Evolutionary conservation across 2,888 invertebrate genomes (phyloP).

Genomic region (Exephanes ischioxanthus): DNA sequence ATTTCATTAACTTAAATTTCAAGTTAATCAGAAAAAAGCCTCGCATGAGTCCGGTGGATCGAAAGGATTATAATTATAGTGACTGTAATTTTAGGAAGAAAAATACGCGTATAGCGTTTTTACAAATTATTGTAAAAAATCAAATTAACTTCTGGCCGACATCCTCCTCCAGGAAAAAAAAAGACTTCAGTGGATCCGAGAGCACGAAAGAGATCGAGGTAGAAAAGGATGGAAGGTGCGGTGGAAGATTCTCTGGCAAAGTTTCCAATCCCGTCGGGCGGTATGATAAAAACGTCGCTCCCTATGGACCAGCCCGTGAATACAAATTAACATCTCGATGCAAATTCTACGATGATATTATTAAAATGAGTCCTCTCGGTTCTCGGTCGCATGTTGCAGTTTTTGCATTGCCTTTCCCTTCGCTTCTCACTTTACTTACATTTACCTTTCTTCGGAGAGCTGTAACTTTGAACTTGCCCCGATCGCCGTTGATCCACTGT

Average conservation of each 20-base stretch:
- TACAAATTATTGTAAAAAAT: neutral
- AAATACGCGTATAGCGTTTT: neutral
- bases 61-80: neutral
- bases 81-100: neutral
- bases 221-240: neutral
- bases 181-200: neutral
- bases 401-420: slow-evolving; percentile 24
- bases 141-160: slow-evolving; percentile 8
- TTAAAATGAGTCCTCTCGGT: slow-evolving; percentile 58
- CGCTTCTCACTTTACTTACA: neutral
- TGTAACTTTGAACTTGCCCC: neutral
- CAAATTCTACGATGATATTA: slow-evolving; percentile 65
- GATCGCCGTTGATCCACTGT: neutral
- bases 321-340: slow-evolving; percentile 67
- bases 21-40: neutral
- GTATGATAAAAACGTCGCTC: slow-evolving; percentile 53
- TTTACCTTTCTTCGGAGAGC: neutral
- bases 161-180: neutral
- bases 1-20: neutral
- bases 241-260: slow-evolving; percentile 49
- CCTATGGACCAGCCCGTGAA: slow-evolving; percentile 57
- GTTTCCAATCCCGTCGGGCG: slow-evolving; percentile 56
- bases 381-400: slow-evolving; percentile 12
- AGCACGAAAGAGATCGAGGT: neutral
- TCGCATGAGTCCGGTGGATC: neutral